Percentiles rank a stretch among this genome's conserved stretches.
phyloP scores from a whole-genome alignment of 2,888 invertebrate genomes.

The Mactromeris polynyma region DNA sequence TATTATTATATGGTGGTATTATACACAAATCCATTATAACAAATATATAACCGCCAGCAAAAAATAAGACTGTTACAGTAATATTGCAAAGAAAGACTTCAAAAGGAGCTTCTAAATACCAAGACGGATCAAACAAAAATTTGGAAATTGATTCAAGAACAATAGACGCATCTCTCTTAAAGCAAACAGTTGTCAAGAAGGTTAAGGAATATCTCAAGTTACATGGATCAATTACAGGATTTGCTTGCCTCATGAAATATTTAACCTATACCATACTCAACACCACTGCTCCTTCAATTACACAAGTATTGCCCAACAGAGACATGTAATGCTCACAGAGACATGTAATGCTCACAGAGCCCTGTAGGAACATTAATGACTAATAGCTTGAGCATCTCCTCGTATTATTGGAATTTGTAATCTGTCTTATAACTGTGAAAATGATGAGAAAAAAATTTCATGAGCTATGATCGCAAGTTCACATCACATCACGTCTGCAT shows the following conservation, averaged over 20 bases:
- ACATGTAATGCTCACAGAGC: background rate
- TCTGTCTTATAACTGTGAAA: background rate
- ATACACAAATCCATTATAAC: too few species aligned
- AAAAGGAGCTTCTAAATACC: too few species aligned
- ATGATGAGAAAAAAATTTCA: background rate
- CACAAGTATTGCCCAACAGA: background rate
- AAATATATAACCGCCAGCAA: too few species aligned
- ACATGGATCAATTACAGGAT: background rate
- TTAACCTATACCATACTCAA: background rate
- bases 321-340: background rate
- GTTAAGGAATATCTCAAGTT: background rate
- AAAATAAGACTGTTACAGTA: too few species aligned
- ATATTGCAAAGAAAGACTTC: too few species aligned
- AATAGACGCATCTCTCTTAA: background rate
- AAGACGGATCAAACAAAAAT: too few species aligned
- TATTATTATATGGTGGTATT: too few species aligned
- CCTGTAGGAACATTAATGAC: background rate
- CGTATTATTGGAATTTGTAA: slow-evolving; percentile 11
- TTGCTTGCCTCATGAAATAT: background rate
- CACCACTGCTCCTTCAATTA: background rate
- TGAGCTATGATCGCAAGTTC: background rate
- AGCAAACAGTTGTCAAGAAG: background rate
- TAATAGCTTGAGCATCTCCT: background rate
- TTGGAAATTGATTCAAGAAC: too few species aligned
- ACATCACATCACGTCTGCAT: background rate